Evolutionary conservation across 2,888 invertebrate species (phyloP), one percentile per base, ranked within the genome.

Genomic region (Nephrotoma flavescens): DNA sequence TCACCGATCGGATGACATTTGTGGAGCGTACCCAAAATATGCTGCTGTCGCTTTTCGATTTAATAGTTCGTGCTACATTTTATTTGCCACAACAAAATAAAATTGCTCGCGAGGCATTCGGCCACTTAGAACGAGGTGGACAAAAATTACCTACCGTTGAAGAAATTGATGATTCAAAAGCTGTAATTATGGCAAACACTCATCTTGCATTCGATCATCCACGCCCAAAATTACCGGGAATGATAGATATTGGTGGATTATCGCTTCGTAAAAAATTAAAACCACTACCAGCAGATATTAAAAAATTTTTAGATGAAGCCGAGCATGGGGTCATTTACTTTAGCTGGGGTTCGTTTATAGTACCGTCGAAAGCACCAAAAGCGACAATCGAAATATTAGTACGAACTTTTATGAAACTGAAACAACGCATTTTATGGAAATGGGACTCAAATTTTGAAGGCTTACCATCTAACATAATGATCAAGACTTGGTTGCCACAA

Each of bases 401-500:
- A 1, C 19, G 91, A 6, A 92, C 92, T 1, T 93, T 93, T 87
- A 89, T 91, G 5, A 89, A 90, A 87, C 88, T 93, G 0, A 92
- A 92, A 87, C 92, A 93, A 88, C 91, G 91, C 85, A 92, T 93
- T 15, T 88, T 93, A 3, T 93, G 93, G 93, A 93, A 93, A 89
- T 93, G 92, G 89, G 93, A 93, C 88, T 42, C 84, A 12, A 89
- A 90, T 0, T 88, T 92, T 11, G 90, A 90, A 1, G 89, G 91
- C 52, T 87, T 92, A 86, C 92, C 93, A 0, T 1, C 89, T 0
- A 93, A 93, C 89, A 90, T 94, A 0, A 90, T 92, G 89, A 89
- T 93, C 0, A 88, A 89, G 57, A 92, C 92, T 88, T 94, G 93
- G 93, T 89, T 93, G 88, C 93, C 93, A 0, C 93, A 93, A 89